Evolutionary conservation across 2,888 invertebrate species (phyloP).

Genomic region (Oscheius myriophilus): DNA sequence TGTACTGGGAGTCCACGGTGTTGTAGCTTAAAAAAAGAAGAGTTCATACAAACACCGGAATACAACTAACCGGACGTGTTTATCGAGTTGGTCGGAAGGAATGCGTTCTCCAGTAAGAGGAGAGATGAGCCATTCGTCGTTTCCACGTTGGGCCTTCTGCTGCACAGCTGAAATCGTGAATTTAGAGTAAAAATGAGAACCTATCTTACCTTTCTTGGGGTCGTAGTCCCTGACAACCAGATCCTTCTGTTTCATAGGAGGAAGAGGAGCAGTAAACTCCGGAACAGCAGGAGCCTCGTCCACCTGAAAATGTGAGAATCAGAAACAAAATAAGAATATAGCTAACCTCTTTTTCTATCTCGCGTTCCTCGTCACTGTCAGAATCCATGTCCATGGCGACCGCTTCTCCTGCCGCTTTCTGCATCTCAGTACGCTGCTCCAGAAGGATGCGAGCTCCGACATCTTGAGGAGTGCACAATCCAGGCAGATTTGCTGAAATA

Average conservation of each 20-base stretch:
- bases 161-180: constrained; percentile 21
- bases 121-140: constrained; percentile 85
- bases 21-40: constrained; percentile 58
- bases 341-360: constrained; percentile 6
- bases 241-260: constrained; percentile 52
- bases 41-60: neutral
- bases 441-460: constrained; percentile 74
- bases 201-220: constrained; percentile 84
- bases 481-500: constrained; percentile 72
- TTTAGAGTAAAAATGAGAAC: neutral
- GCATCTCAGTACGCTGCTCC: constrained; percentile 71
- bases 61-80: constrained; percentile 84
- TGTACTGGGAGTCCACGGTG: constrained; percentile 74
- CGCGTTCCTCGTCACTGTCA: constrained; percentile 59
- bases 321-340: too few species aligned
- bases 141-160: constrained; percentile 26
- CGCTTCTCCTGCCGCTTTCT: constrained; percentile 58
- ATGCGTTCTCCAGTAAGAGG: constrained; percentile 98
- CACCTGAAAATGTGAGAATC: constrained; percentile 6
- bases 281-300: constrained; percentile 22
- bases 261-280: constrained; percentile 76
- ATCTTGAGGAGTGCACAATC: constrained; percentile 75
- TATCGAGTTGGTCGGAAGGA: constrained; percentile 93
- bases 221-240: constrained; percentile 79
- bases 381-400: constrained; percentile 70